Evolutionary conservation across 2,888 invertebrate genomes (phyloP), one percentile per base, ranked within the genome.

Genomic region (Leptopilina syphax): DNA sequence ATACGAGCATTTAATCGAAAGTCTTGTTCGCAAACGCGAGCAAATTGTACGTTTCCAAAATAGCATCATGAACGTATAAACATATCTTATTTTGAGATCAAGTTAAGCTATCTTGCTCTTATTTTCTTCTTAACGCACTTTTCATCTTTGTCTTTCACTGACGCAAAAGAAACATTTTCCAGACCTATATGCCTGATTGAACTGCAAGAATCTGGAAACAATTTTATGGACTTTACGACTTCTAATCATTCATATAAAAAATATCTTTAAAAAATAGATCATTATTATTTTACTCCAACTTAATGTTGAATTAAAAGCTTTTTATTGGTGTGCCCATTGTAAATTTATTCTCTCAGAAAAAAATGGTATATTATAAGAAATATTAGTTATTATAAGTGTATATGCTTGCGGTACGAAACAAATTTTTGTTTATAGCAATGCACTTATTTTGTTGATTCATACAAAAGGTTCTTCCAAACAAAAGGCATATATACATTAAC

Each of bases 71-170:
- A 85, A 84, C 87, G 84, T 86, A 87, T 90, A 90, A 90, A 90
- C 90, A 89, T 86, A 88, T 90, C 87, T 89, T 89, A 90, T 90
- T 90, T 89, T 88, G 87, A 90, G 89, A 89, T 87, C 86, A 84
- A 83, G 85, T 85, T 82, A 79, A 82, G 67, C 81, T 79, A 80
- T 79, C 80, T 82, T 82, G 84, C 82, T 81, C 84, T 83, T 84
- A 63, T 44, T 67, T 66, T 13, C 27, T 65, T 70, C 41, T 65
- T 54, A 27, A 10, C 60, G 63, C 67, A 79, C 76, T 82, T 76
- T 82, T 76, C 80, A 79, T 65, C 57, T 80, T 60, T 80, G 67
- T 63, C 60, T 65, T 24, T 70, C 24, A 66, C 76, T 84, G 83
- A 85, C 87, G 84, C 86, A 87, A 86, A 87, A 86, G 86, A 85